These are phyloP conservation scores for Oriolus oriolus DNA, from an alignment of 2,113 vertebrate genomes.

Conservation along the genomic window DNA sequence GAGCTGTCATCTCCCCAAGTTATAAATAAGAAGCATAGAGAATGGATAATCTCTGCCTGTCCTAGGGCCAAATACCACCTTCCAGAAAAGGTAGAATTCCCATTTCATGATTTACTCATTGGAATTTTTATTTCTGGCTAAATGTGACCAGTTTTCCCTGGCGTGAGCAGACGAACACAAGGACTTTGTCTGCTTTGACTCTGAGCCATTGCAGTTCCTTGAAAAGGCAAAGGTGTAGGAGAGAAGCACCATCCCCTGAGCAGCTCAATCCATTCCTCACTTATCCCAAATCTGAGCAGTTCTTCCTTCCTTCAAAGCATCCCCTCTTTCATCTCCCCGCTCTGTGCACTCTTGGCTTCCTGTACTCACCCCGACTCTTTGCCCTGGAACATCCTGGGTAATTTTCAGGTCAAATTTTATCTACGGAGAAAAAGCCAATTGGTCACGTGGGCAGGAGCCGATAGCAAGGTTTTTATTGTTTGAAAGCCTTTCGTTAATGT, in stretches of 20 bases:
- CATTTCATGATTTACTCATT: background rate
- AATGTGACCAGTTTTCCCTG: background rate
- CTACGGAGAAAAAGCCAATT: background rate
- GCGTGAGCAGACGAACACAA: background rate
- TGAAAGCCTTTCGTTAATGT: background rate
- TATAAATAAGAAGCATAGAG: slow-evolving; percentile 27
- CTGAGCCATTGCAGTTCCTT: background rate
- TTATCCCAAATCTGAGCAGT: background rate
- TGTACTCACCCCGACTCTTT: rapidly evolving
- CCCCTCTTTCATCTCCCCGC: background rate
- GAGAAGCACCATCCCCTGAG: background rate
- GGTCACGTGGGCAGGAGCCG: background rate
- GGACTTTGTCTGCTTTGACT: background rate
- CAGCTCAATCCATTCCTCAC: background rate
- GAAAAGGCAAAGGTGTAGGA: background rate
- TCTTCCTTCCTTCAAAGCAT: background rate
- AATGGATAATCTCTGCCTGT: slow-evolving; percentile 3
- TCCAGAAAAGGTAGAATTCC: slow-evolving; percentile 17
- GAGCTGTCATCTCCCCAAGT: slow-evolving; percentile 23
- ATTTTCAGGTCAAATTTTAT: background rate
- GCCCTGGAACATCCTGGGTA: background rate
- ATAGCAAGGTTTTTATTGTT: background rate
- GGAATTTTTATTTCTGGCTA: background rate
- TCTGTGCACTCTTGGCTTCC: background rate
- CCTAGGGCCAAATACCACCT: background rate